Conservation (phyloP, 1,140 invertebrate genomes). For the Mactra quadrangularis region DNA sequence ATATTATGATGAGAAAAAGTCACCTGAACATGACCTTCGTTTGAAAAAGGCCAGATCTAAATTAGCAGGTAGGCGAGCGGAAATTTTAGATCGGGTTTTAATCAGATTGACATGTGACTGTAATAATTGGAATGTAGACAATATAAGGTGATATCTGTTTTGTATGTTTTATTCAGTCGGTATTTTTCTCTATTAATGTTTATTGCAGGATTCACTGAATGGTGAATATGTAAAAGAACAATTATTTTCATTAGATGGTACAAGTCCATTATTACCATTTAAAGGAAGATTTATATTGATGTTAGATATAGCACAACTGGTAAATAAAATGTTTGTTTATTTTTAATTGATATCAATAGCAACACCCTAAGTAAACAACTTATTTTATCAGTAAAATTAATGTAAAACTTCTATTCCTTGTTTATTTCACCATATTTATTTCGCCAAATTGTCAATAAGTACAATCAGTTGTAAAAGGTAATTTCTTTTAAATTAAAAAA, state of each 20-base stretch:
- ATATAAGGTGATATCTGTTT: not conserved
- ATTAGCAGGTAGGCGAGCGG: too few relatives aligned
- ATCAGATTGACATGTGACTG: too few relatives aligned
- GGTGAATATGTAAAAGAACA: slow-evolving; percentile 86
- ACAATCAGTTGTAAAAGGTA: too few relatives aligned
- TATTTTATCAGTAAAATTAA: not conserved
- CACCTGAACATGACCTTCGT: too few relatives aligned
- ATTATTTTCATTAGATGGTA: slow-evolving; percentile 91
- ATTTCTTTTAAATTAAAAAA: too few relatives aligned
- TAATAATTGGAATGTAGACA: not conserved
- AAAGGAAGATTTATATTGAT: slow-evolving; percentile 89
- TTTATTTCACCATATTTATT: not conserved
- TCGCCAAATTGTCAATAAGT: too few relatives aligned
- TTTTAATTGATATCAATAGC: not conserved
- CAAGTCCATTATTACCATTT: slow-evolving; percentile 87
- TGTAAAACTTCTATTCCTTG: not conserved
- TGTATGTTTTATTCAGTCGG: too few relatives aligned
- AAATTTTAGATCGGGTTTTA: too few relatives aligned
- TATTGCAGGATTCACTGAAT: slow-evolving; percentile 87
- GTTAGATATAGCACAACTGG: slow-evolving; percentile 89
- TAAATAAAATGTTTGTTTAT: slow-evolving; percentile 84
- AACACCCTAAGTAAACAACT: not conserved
- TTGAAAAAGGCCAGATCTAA: too few relatives aligned
- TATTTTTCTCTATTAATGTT: too few relatives aligned
- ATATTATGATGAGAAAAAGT: too few relatives aligned